Conservation (phyloP, 2,113 vertebrate species). For the Numida meleagris region DNA sequence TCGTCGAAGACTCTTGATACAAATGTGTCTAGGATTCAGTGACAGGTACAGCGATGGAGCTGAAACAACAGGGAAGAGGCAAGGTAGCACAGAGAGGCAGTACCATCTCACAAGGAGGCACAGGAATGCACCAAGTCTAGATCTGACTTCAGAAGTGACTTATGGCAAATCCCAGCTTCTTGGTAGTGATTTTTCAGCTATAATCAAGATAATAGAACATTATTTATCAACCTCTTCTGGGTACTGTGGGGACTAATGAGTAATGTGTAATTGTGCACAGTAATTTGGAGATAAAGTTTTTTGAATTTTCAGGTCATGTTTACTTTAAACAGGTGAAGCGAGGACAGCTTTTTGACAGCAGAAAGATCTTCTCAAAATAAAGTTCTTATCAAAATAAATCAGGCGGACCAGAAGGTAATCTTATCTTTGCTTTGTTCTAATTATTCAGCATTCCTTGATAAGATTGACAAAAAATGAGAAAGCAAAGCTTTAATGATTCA, state of each 20-base stretch:
- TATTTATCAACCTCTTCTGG: slow-evolving; percentile 6
- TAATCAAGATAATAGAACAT: neutral
- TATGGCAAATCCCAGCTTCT: neutral
- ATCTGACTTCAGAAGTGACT: neutral
- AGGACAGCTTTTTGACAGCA: slow-evolving; percentile 20
- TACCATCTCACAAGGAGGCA: neutral
- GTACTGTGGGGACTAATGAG: neutral
- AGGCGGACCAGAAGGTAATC: neutral
- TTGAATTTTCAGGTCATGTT: neutral
- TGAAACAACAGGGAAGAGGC: neutral
- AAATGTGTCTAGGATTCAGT: neutral
- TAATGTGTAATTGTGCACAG: neutral
- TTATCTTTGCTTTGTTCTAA: slow-evolving; percentile 36
- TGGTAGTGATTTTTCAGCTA: neutral
- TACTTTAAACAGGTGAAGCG: slow-evolving; percentile 20
- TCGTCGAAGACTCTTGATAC: neutral
- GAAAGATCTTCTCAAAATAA: neutral
- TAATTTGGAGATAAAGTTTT: neutral
- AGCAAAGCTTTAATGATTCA: neutral
- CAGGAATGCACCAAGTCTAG: neutral
- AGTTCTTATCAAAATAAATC: slow-evolving; percentile 43
- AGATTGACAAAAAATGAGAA: slow-evolving; percentile 44
- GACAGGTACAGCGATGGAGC: neutral
- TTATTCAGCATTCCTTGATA: slow-evolving; percentile 25
- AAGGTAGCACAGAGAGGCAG: neutral